Evolutionary conservation across 2,888 invertebrate species (phyloP), one percentile per base, ranked within the genome.

Genomic region (Spatulosminthurus flaviceps): DNA sequence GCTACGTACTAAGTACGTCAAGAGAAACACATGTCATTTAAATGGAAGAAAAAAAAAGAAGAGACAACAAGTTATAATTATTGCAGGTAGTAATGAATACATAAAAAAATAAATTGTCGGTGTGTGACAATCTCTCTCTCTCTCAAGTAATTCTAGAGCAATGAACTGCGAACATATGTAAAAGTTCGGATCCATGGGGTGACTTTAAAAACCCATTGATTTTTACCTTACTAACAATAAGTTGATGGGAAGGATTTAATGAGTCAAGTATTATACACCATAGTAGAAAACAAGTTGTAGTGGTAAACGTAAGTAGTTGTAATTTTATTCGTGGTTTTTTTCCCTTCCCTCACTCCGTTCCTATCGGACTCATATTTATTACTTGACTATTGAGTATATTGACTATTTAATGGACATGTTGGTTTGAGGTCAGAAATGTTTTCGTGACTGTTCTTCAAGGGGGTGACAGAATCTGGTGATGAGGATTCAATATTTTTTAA

Each of bases 381-480:
- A 13, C 19, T n/a, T n/a, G 4, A 19, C n/a, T 51, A 51, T 51
- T 41, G 41, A 41, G 13, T 41, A 7, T 13, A 41, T 13, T 51
- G 34, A 34, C 34, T 51, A 51, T 16, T 19, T 51, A 13, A 19
- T 51, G 51, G 51, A 13, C 16, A 51, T 19, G 51, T 51, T 51
- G 51, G 9, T 51, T 51, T 51, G 51, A 51, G 51, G 51, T 51
- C 51, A 51, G 51, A 51, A 51, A 64, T 64, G 4, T 64, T n/a
- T 16, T 64, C 64, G 64, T 64, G 64, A 64, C 64, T 64, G 7
- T 26, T 64, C 64, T 11, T 64, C 64, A 24, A 64, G 26, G 64
- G 64, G 64, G 22, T 64, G 64, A 64, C 64, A 64, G 64, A 22
- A 22, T 51, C 51, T 51, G 51, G 51, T n/a, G 64, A 64, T 64